Percentiles rank a stretch among this genome's conserved stretches.
phyloP scores from a whole-genome alignment of 2,888 invertebrate species.

The Holacanthella duospinosa region DNA sequence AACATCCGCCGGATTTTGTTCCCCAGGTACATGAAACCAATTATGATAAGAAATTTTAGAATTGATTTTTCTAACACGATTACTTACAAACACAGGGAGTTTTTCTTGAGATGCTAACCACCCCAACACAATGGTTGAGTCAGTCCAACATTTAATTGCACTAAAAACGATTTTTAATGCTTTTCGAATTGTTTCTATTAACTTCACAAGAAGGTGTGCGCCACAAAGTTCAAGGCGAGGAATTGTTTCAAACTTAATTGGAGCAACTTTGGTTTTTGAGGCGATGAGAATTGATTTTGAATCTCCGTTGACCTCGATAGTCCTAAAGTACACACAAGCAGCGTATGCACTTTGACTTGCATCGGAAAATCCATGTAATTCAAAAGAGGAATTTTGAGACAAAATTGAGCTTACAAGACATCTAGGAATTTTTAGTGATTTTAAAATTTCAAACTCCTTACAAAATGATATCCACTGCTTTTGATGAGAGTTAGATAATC shows the following conservation, averaged over 20 bases:
- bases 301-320: neutral
- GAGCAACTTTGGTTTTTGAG: constrained; percentile 35
- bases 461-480: neutral
- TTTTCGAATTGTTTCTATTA: constrained; percentile 17
- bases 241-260: constrained; percentile 31
- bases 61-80: constrained; percentile 33
- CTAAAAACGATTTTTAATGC: constrained; percentile 13
- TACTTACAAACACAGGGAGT: constrained; percentile 36
- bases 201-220: constrained; percentile 32
- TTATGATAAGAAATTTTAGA: constrained; percentile 15
- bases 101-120: constrained; percentile 33
- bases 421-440: neutral
- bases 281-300: constrained; percentile 21
- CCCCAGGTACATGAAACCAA: constrained; percentile 34
- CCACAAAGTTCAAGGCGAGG: constrained; percentile 38
- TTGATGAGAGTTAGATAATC: neutral
- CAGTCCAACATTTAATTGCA: constrained; percentile 29
- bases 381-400: neutral
- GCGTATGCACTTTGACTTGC: too few species aligned
- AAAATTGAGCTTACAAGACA: neutral
- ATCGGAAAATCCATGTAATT: too few species aligned
- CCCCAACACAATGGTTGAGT: constrained; percentile 38
- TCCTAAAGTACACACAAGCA: too few species aligned
- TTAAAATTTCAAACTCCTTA: too few species aligned
- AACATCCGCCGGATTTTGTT: constrained; percentile 39